Base-by-base conservation (phyloP, 1,140 invertebrate species). In the Panonychus citri region DNA sequence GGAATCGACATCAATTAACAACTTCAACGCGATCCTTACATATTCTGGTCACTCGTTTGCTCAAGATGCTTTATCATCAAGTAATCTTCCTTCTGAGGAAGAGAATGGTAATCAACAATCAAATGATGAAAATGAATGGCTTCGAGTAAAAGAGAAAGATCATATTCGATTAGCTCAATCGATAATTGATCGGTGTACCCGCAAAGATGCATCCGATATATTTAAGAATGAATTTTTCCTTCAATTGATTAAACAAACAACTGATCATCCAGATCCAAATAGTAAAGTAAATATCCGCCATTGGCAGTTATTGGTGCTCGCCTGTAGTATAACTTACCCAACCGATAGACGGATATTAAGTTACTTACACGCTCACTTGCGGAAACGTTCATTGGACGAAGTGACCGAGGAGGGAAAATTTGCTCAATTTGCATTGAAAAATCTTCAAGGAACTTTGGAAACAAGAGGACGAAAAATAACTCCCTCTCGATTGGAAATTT, bases 321-420 rank as follows among this genome's bases (percentile, higher is more conserved):
- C 84, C 4, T 87, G 85, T 64, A 88, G 85, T 42, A 81, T 90
- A 0, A 80, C 89, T 53, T 69, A 88, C 24, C 89, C 89, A 39
- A 79, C 83, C 2, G 79, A 84, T 63, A 82, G 83, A 65, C 73
- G 80, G 0, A 75, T 93, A 56, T 74, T 86, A 39, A 81, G 87
- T 57, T 87, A 93, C 69, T 73, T 95, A n/a, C 79, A 89, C 25
- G 78, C 85, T 12, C 90, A 94, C 71, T 71, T 95, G 52, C 81
- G 88, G 61, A 77, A 85, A 62, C 88, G 87, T 65, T 78, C 83
- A 27, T 81, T 83, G 51, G 88, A 93, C 69, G 81, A 80, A 60
- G 80, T 90, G 19, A 83, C 84, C 2, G 87, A 94, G 66, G 89
- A 94, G 67, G 89, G 87, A 5, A 88, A 89, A 71, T 95, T 85